Evolutionary conservation across 92 coral and sea anemone genomes (phyloP).

Genomic region (Blastomussa wellsi): DNA sequence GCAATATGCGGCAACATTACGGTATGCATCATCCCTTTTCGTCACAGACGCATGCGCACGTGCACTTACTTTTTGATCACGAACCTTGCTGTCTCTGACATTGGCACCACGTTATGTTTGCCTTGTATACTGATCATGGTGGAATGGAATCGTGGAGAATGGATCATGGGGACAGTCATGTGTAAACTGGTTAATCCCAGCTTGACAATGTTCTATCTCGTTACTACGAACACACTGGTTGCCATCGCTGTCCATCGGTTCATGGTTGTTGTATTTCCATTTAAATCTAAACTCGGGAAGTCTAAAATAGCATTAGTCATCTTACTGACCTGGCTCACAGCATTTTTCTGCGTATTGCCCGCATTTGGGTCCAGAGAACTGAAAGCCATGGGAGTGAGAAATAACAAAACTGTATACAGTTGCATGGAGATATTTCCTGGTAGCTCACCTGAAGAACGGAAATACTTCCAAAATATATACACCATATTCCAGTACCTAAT

Average conservation of each 20-base stretch:
- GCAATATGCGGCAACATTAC: slow-evolving; percentile 79
- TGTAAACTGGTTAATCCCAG: slow-evolving; percentile 86
- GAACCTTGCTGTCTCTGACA: slow-evolving; percentile 83
- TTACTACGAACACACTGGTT: slow-evolving; percentile 81
- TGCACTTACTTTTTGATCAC: slow-evolving; percentile 82
- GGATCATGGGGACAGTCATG: slow-evolving; percentile 72
- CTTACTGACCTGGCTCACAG: slow-evolving; percentile 70
- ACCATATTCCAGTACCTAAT: slow-evolving; percentile 62
- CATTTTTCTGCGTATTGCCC: slow-evolving; percentile 77
- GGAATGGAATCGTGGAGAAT: slow-evolving; percentile 25
- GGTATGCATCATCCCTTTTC: slow-evolving; percentile 71
- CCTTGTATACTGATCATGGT: slow-evolving; percentile 64
- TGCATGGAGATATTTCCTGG: slow-evolving; percentile 78
- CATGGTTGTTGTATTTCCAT: slow-evolving; percentile 77
- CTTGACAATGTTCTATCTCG: slow-evolving; percentile 71
- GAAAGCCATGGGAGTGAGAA: not conserved
- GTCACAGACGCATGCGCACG: slow-evolving; percentile 78
- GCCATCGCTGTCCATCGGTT: slow-evolving; percentile 86
- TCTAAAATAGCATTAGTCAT: slow-evolving; percentile 60
- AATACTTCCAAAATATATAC: slow-evolving; percentile 41
- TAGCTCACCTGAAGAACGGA: slow-evolving; percentile 41
- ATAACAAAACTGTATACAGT: not conserved
- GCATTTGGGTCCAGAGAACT: slow-evolving; percentile 67
- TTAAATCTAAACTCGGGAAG: slow-evolving; percentile 59
- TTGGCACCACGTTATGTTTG: slow-evolving; percentile 73